A percentile compares a stretch with the other conserved stretches of the same genome.
Conservation (phyloP, 1,140 invertebrate genomes). For the Drosophila gunungcola region DNA sequence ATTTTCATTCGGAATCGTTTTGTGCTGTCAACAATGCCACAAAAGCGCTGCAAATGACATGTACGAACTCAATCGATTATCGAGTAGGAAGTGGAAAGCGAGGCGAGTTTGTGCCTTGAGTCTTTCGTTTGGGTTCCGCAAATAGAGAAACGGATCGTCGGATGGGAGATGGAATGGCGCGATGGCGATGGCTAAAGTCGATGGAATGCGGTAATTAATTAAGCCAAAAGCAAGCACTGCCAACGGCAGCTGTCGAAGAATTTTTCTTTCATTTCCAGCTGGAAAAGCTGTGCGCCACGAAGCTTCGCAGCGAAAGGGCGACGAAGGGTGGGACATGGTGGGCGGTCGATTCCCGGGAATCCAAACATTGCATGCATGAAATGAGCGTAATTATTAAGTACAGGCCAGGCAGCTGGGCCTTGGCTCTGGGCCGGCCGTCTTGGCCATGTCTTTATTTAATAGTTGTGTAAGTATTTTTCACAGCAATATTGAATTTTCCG, state of each 20-base stretch:
- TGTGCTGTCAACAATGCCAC: conserved; percentile 77
- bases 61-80: conserved; percentile 82
- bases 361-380: conserved; percentile 82
- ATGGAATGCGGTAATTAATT: conserved; percentile 80
- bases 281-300: conserved; percentile 55
- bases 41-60: conserved; percentile 79
- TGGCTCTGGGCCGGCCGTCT: conserved; percentile 1
- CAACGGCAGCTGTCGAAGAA: conserved; percentile 72
- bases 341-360: conserved; percentile 73
- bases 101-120: conserved; percentile 71
- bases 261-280: conserved; percentile 79
- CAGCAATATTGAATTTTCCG: conserved; percentile 83
- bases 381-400: conserved; percentile 83
- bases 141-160: conserved; percentile 30
- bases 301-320: conserved; percentile 7
- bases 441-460: conserved; percentile 77
- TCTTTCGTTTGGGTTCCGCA: conserved; percentile 69
- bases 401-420: conserved; percentile 54
- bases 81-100: conserved; percentile 70
- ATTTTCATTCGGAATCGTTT: conserved; percentile 77
- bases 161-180: not conserved
- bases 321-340: conserved; percentile 42
- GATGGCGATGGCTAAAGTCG: conserved; percentile 25
- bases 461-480: conserved; percentile 82
- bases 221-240: conserved; percentile 64